These are phyloP conservation scores for Neoseiulus cucumeris DNA, from an alignment of 1,140 invertebrate species.

Conservation along the genomic window DNA sequence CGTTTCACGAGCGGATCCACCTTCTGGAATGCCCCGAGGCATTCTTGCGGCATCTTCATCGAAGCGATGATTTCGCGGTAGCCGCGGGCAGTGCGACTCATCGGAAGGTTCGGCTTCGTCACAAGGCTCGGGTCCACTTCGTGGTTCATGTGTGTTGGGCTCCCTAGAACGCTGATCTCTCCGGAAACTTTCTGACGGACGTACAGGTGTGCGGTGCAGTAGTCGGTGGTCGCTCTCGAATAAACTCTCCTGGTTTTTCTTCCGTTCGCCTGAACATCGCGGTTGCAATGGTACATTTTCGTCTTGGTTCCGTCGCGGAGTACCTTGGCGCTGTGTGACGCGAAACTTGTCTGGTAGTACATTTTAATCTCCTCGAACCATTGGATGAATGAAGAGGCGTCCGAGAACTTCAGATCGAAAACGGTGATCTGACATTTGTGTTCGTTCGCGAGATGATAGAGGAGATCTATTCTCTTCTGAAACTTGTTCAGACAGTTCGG, in stretches of 20 bases:
- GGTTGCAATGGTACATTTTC: background rate
- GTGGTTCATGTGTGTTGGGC: background rate
- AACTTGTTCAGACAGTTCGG: background rate
- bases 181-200: background rate
- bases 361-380: background rate
- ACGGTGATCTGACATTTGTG: background rate
- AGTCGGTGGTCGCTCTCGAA: background rate
- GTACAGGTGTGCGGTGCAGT: background rate
- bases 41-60: too few species aligned
- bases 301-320: background rate
- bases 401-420: background rate
- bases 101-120: conserved; percentile 2
- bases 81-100: background rate
- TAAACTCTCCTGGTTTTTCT: background rate
- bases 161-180: background rate
- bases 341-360: background rate
- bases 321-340: background rate
- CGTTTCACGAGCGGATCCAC: too few species aligned
- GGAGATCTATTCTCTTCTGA: background rate
- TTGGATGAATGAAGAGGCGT: background rate
- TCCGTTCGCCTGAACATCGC: background rate
- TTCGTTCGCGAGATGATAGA: background rate
- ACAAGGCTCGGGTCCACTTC: background rate
- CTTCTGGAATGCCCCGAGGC: too few species aligned
- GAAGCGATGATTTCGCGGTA: background rate